A percentile compares a stretch with the other conserved stretches of the same genome.
phyloP scores from a whole-genome alignment of 2,797 vertebrate species.

The Hipposideros larvatus region DNA sequence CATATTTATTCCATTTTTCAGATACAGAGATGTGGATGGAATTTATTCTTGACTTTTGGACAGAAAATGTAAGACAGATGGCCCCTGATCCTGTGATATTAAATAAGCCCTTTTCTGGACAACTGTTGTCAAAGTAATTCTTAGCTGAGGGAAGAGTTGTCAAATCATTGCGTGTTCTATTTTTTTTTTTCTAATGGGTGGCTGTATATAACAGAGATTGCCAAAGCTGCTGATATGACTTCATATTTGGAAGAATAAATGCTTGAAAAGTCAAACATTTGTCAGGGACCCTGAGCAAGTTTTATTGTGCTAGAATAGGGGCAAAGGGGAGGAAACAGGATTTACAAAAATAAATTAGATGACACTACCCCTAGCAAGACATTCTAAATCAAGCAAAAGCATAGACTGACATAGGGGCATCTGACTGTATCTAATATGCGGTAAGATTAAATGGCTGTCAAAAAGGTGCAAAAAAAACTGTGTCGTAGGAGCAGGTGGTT shows the following conservation, averaged over 20 bases:
- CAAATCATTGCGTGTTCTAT: slow-evolving; percentile 18
- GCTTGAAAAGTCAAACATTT: slow-evolving; percentile 52
- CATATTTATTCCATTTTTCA: slow-evolving; percentile 41
- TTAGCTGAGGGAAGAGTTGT: slow-evolving; percentile 35
- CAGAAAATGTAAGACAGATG: slow-evolving; percentile 57
- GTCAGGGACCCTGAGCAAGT: background rate
- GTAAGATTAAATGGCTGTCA: background rate
- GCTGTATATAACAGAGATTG: slow-evolving; percentile 41
- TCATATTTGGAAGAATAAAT: slow-evolving; percentile 57
- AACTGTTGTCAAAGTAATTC: background rate
- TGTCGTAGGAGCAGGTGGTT: background rate
- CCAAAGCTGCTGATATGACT: background rate
- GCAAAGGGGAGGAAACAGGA: background rate
- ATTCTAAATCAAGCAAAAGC: background rate
- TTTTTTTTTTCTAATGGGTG: slow-evolving; percentile 17
- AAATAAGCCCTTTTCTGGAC: slow-evolving; percentile 63
- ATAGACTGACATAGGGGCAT: background rate
- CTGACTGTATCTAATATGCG: background rate
- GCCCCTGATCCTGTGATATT: slow-evolving; percentile 63
- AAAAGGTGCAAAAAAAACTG: background rate
- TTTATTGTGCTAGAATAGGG: background rate
- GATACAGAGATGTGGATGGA: background rate
- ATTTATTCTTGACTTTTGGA: slow-evolving; percentile 63
- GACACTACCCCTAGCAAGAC: background rate
- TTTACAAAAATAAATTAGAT: background rate